Evolutionary conservation across 2,797 vertebrate genomes (phyloP).

Genomic region (Lophotriccus pileatus): DNA sequence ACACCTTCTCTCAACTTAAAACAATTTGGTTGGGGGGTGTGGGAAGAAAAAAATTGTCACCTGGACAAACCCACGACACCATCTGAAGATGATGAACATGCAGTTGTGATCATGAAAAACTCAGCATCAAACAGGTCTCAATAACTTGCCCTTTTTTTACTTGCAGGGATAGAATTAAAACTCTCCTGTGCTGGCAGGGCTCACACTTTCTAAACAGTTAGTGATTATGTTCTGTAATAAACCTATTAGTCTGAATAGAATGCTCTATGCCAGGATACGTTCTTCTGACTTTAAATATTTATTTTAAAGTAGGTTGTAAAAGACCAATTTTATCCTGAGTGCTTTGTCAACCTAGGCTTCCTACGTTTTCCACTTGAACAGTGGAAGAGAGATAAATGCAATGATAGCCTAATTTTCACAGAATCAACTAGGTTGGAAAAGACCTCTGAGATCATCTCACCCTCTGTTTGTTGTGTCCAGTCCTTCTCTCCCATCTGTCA

Average conservation of each 20-base stretch:
- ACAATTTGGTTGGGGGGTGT: no score
- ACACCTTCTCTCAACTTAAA: no score
- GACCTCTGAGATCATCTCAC: background rate
- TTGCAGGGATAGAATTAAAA: background rate
- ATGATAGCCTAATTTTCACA: background rate
- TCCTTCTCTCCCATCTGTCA: background rate
- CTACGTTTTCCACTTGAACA: background rate
- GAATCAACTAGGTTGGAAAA: background rate
- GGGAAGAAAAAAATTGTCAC: no score
- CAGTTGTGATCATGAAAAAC: background rate
- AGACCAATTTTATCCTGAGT: background rate
- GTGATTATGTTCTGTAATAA: background rate
- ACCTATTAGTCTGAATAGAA: background rate
- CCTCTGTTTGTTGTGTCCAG: background rate
- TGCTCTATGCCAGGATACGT: background rate
- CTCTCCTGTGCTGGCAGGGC: background rate
- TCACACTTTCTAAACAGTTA: background rate
- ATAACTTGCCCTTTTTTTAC: background rate
- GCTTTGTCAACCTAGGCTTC: background rate
- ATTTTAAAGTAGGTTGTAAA: background rate
- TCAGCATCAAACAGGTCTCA: background rate
- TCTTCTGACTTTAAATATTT: background rate
- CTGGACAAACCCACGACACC: no score
- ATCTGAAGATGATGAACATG: background rate
- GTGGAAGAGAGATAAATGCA: background rate